These are phyloP conservation scores for Agelas oroides DNA, from an alignment of 37 sponge, comb jelly and placozoan genomes.

Conservation along the genomic window DNA sequence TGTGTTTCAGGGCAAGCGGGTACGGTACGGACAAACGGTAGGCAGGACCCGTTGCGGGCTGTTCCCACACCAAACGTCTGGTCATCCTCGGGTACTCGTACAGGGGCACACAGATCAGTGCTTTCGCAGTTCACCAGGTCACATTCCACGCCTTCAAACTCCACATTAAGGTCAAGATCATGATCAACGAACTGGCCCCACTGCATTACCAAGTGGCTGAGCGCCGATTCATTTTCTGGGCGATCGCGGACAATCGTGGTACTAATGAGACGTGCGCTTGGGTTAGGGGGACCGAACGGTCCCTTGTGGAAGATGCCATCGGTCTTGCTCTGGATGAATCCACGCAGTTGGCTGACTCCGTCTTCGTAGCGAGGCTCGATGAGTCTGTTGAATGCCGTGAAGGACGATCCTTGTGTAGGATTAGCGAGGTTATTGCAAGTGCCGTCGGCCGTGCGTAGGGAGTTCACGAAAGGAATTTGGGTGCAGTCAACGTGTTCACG, in stretches of 20 bases:
- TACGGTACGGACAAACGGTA: constrained; percentile 65
- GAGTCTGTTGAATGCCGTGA: constrained; percentile 68
- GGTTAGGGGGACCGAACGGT: constrained; percentile 74
- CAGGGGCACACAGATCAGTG: constrained; percentile 57
- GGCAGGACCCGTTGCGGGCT: constrained; percentile 40
- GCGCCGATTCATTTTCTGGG: constrained; percentile 45
- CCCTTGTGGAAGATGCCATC: background rate
- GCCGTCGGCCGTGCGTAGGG: constrained; percentile 75
- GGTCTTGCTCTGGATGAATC: constrained; percentile 52
- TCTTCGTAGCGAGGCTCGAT: constrained; percentile 86
- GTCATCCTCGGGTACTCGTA: constrained; percentile 53
- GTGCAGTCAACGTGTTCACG: background rate
- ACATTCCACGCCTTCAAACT: background rate
- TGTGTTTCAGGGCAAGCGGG: constrained; percentile 37
- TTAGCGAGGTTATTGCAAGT: constrained; percentile 90
- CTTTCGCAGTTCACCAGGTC: constrained; percentile 4
- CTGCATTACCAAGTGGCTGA: constrained; percentile 91
- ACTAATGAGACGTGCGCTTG: constrained; percentile 82
- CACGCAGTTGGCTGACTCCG: constrained; percentile 55
- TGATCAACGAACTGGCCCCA: constrained; percentile 98
- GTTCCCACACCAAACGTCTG: constrained; percentile 44
- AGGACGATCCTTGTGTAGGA: constrained; percentile 74
- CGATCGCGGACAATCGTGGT: constrained; percentile 17
- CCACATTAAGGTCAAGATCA: constrained; percentile 64
- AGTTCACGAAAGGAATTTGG: background rate